phyloP scores from a whole-genome alignment of 2,888 invertebrate species.

The Phalangium opilio region DNA sequence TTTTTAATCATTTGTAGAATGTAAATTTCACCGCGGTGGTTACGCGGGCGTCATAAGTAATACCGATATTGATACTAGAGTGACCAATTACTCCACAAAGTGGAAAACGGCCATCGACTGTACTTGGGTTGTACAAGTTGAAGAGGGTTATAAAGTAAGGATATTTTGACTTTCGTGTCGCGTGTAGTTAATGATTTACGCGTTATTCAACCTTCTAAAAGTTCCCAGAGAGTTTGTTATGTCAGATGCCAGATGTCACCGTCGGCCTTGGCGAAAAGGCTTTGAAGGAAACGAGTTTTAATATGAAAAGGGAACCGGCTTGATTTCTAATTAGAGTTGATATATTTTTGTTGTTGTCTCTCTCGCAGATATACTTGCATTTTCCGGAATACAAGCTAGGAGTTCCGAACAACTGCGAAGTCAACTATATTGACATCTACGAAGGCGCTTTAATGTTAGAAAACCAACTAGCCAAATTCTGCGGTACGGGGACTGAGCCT shows the following conservation, averaged over 20 bases:
- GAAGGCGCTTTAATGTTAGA: constrained; percentile 41
- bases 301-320: neutral
- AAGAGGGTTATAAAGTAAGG: constrained; percentile 47
- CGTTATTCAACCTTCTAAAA: no score
- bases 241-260: no score
- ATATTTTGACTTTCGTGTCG: no score
- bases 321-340: no score
- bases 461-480: constrained; percentile 39
- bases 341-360: neutral
- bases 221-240: no score
- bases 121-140: constrained; percentile 53
- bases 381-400: constrained; percentile 48
- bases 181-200: no score
- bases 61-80: constrained; percentile 41
- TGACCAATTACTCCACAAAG: constrained; percentile 37
- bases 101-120: constrained; percentile 50
- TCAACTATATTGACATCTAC: constrained; percentile 59
- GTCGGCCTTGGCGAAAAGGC: neutral
- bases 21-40: constrained; percentile 40
- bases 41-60: constrained; percentile 43
- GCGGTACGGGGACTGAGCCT: constrained; percentile 69
- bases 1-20: constrained; percentile 30
- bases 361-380: constrained; percentile 47
- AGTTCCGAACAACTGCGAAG: constrained; percentile 59
- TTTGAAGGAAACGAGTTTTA: neutral